Conservation (phyloP, 2,113 vertebrate species). For the Camelus dromedarius region DNA sequence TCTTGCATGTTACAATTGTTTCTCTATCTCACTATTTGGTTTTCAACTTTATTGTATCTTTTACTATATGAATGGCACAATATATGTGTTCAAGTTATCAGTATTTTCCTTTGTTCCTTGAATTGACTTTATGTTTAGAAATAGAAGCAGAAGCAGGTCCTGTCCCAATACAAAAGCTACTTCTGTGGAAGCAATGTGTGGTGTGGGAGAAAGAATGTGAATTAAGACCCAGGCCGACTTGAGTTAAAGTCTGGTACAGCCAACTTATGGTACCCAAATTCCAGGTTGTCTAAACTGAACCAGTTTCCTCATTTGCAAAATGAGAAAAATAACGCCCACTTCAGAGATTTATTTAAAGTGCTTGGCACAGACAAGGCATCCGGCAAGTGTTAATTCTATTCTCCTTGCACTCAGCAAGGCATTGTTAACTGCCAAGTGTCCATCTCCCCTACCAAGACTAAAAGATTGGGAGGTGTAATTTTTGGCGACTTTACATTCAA, state of each 20-base stretch:
- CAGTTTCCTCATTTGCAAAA: constrained; percentile 3
- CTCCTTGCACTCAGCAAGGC: neutral
- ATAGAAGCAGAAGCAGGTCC: neutral
- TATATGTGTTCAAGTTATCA: neutral
- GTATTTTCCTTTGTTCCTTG: neutral
- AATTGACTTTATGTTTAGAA: neutral
- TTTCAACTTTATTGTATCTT: neutral
- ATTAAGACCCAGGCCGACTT: neutral
- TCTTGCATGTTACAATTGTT: neutral
- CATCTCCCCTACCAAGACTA: neutral
- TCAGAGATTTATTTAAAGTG: neutral
- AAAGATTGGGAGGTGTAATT: neutral
- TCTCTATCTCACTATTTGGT: neutral
- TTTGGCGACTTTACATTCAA: neutral
- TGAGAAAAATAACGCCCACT: neutral
- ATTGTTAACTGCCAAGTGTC: neutral
- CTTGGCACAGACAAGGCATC: neutral
- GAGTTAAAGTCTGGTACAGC: neutral
- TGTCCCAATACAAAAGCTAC: neutral
- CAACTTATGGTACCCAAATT: neutral
- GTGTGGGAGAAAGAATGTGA: neutral
- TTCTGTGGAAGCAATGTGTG: neutral
- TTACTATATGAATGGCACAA: neutral
- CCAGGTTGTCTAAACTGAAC: neutral
- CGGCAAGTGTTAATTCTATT: neutral